Evolutionary conservation across 2,888 invertebrate genomes (phyloP).

Genomic region (Tipula helvola): DNA sequence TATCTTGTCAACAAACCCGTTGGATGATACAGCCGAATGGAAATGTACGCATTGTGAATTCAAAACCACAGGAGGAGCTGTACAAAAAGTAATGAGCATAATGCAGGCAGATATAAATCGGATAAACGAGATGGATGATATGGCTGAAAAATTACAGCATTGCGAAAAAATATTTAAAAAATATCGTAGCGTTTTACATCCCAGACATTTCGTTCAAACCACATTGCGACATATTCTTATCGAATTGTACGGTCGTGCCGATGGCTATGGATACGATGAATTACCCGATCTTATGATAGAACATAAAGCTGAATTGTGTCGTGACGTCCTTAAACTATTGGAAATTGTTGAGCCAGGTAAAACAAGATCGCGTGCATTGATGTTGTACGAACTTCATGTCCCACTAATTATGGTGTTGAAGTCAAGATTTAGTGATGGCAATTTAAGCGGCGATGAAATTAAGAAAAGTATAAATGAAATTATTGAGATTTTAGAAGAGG

Average conservation of each 20-base stretch:
- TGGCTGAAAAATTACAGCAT: slow-evolving; percentile 47
- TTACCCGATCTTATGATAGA: slow-evolving; percentile 59
- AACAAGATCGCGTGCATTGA: slow-evolving; percentile 63
- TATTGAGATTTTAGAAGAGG: slow-evolving; percentile 47
- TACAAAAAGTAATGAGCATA: slow-evolving; percentile 46
- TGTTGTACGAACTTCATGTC: slow-evolving; percentile 69
- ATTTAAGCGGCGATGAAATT: slow-evolving; percentile 45
- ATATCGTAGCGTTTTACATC: slow-evolving; percentile 61
- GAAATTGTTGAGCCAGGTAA: slow-evolving; percentile 66
- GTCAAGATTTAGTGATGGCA: slow-evolving; percentile 45
- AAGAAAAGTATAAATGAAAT: slow-evolving; percentile 52
- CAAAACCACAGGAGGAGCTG: slow-evolving; percentile 44
- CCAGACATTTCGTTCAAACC: slow-evolving; percentile 57
- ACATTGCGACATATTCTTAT: slow-evolving; percentile 54
- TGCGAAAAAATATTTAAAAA: slow-evolving; percentile 49
- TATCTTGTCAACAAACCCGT: slow-evolving; percentile 48
- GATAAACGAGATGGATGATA: slow-evolving; percentile 45
- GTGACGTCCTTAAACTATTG: slow-evolving; percentile 47
- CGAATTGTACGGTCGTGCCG: slow-evolving; percentile 66
- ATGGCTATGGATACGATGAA: slow-evolving; percentile 57
- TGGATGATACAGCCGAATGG: slow-evolving; percentile 32
- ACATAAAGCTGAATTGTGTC: slow-evolving; percentile 62
- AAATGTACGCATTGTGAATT: slow-evolving; percentile 45
- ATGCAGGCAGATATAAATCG: slow-evolving; percentile 56
- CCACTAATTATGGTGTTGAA: slow-evolving; percentile 59